Conservation (phyloP, 2,113 vertebrate species). For the Anoura caudifer region DNA sequence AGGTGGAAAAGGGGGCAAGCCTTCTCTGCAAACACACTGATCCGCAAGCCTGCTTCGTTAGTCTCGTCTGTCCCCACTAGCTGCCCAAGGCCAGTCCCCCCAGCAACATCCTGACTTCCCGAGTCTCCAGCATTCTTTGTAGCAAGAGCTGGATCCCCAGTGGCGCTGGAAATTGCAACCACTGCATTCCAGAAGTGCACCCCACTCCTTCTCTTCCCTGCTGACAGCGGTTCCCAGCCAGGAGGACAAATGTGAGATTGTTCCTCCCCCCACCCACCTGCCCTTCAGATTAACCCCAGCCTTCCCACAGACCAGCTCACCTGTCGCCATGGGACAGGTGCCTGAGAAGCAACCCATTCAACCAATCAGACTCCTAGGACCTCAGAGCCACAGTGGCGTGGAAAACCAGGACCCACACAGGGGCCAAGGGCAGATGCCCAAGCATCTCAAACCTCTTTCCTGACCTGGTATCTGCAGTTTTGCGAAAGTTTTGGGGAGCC, state of each 20-base stretch:
- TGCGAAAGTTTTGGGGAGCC: neutral
- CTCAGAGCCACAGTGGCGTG: neutral
- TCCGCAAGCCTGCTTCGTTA: neutral
- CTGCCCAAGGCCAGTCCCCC: neutral
- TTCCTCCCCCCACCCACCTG: neutral
- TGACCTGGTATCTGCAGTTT: neutral
- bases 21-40: neutral
- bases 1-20: neutral
- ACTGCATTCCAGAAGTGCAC: neutral
- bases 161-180: neutral
- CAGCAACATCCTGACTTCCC: neutral
- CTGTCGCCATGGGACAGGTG: neutral
- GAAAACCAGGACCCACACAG: neutral
- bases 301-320: neutral
- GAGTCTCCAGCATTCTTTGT: neutral
- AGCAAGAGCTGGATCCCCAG: neutral
- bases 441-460: neutral
- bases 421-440: neutral
- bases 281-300: neutral
- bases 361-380: neutral
- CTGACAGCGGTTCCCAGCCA: neutral
- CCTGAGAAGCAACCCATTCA: neutral
- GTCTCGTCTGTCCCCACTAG: neutral
- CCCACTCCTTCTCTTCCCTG: neutral
- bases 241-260: conserved; percentile 10